Evolutionary conservation across 2,113 vertebrate species (phyloP).

Genomic region (Phaethornis superciliosus): DNA sequence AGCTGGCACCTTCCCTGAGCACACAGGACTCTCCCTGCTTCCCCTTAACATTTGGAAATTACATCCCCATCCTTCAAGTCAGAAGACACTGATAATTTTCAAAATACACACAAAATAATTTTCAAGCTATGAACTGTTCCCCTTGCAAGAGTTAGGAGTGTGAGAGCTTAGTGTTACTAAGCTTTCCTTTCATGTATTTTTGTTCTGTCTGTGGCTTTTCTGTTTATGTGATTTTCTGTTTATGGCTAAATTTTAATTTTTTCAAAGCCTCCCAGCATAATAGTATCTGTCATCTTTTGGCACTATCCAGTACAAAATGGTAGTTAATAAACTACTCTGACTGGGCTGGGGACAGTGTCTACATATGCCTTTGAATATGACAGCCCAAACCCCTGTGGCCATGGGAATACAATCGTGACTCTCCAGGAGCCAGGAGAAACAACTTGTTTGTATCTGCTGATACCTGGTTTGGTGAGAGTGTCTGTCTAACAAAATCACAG

Average conservation of each 20-base stretch:
- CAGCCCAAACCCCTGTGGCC: neutral
- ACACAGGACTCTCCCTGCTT: neutral
- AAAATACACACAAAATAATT: neutral
- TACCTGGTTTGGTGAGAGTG: slow-evolving; percentile 17
- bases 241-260: neutral
- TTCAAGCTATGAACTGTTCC: neutral
- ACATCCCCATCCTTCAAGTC: neutral
- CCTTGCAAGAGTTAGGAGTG: neutral
- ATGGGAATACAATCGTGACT: neutral
- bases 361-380: neutral
- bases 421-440: neutral
- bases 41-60: neutral
- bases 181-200: neutral
- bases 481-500: slow-evolving; percentile 2
- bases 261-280: neutral
- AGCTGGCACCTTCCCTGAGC: neutral
- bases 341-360: neutral
- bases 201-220: neutral
- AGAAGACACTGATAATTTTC: neutral
- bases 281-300: neutral
- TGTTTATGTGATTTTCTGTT: slow-evolving; percentile 1
- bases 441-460: slow-evolving; percentile 4
- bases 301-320: neutral
- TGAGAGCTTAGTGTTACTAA: neutral
- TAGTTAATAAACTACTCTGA: neutral